phyloP scores from a whole-genome alignment of 1,140 invertebrate species.

The Pachyrhynchus sulphureomaculatus region DNA sequence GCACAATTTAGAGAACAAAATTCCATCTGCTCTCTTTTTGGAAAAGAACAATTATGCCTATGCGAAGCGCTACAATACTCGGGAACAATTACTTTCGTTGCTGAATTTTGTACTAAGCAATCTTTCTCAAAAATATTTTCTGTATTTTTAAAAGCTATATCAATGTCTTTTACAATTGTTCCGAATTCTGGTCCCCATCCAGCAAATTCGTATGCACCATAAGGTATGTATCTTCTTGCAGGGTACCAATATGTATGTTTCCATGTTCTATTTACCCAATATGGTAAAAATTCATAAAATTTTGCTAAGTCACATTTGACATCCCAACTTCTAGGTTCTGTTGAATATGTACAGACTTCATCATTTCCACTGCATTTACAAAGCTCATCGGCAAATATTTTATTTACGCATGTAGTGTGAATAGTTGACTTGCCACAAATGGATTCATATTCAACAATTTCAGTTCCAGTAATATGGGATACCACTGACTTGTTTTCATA shows the following conservation, averaged over 20 bases:
- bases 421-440: not conserved
- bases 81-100: not conserved
- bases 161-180: not conserved
- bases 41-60: conserved; percentile 1
- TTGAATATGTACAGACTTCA: not conserved
- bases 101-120: conserved; percentile 1
- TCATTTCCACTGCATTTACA: not conserved
- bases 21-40: not conserved
- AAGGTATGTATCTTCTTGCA: conserved; percentile 3
- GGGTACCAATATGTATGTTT: conserved; percentile 8
- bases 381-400: not conserved
- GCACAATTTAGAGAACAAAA: conserved; percentile 1
- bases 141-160: not conserved
- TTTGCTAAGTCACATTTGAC: not conserved
- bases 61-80: conserved; percentile 2
- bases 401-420: not conserved
- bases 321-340: not conserved
- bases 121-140: not conserved
- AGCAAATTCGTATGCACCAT: conserved; percentile 8
- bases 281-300: not conserved
- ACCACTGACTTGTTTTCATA: too few relatives aligned
- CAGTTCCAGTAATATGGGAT: too few relatives aligned
- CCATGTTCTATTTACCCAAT: not conserved
- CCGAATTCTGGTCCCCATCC: not conserved
- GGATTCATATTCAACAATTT: too few relatives aligned